phyloP scores from a whole-genome alignment of 1,140 invertebrate species.

The honey bee (Apis mellifera) region DNA sequence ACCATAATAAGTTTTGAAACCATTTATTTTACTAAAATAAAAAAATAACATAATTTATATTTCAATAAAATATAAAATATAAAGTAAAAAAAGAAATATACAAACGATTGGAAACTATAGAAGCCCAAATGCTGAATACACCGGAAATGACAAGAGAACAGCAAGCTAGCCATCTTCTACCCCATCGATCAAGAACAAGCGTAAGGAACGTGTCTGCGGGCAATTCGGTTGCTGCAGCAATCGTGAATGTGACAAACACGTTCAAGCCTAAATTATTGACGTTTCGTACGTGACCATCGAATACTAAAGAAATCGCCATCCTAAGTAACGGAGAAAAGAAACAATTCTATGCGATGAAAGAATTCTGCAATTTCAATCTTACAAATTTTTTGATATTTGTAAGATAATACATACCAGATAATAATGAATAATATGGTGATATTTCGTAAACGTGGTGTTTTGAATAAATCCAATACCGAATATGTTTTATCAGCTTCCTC shows the following conservation, averaged over 20 bases:
- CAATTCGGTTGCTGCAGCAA: constrained; percentile 90
- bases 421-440: constrained; percentile 89
- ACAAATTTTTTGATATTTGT: not conserved
- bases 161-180: constrained; percentile 91
- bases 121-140: constrained; percentile 89
- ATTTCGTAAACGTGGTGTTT: constrained; percentile 86
- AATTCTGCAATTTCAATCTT: not conserved
- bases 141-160: constrained; percentile 90
- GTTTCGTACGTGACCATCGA: constrained; percentile 93
- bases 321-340: constrained; percentile 70
- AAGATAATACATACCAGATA: constrained; percentile 85
- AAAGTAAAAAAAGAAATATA: not conserved
- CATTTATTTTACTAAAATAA: too few relatives aligned
- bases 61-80: not conserved
- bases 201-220: constrained; percentile 92
- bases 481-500: constrained; percentile 86
- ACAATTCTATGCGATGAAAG: too few relatives aligned
- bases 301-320: constrained; percentile 93
- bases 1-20: too few relatives aligned
- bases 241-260: constrained; percentile 91
- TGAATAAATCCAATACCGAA: constrained; percentile 90
- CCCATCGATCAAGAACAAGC: constrained; percentile 90
- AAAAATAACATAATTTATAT: too few relatives aligned
- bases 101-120: constrained; percentile 85
- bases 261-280: constrained; percentile 90